Conservation (phyloP, 2,113 vertebrate species). For the Pimephales promelas region DNA sequence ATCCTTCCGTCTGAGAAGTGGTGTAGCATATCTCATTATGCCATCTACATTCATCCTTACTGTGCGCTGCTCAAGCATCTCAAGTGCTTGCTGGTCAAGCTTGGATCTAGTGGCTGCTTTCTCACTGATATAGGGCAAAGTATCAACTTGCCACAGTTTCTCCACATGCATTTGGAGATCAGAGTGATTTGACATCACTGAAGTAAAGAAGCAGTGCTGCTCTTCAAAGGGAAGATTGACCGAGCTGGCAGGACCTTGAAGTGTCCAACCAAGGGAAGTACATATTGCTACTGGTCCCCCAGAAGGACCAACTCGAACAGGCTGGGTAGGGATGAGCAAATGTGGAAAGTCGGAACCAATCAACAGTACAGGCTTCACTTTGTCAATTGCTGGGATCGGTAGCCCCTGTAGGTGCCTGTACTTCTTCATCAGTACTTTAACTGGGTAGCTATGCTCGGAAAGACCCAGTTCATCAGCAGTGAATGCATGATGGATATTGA, state of each 20-base stretch:
- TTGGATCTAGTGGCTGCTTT: neutral
- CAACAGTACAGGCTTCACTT: neutral
- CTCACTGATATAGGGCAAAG: neutral
- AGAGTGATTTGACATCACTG: neutral
- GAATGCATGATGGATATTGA: conserved; percentile 8
- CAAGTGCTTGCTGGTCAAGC: neutral
- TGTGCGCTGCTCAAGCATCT: neutral
- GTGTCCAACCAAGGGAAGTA: neutral
- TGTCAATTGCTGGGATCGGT: neutral
- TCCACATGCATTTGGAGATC: neutral
- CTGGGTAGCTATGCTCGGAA: conserved; percentile 36
- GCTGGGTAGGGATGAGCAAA: neutral
- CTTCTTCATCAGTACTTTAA: neutral
- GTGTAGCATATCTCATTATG: neutral
- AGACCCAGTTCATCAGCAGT: conserved; percentile 22
- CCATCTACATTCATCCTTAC: neutral
- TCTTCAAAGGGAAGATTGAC: neutral
- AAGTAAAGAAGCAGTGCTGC: neutral
- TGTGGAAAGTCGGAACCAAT: conserved; percentile 4
- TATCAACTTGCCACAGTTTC: neutral
- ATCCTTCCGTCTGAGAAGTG: neutral
- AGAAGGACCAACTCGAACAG: neutral
- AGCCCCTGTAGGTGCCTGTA: neutral
- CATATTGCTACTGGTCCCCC: conserved; percentile 1
- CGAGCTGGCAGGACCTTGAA: neutral